Conservation (phyloP, 2,888 invertebrate species). For the Xestia xanthographa region DNA sequence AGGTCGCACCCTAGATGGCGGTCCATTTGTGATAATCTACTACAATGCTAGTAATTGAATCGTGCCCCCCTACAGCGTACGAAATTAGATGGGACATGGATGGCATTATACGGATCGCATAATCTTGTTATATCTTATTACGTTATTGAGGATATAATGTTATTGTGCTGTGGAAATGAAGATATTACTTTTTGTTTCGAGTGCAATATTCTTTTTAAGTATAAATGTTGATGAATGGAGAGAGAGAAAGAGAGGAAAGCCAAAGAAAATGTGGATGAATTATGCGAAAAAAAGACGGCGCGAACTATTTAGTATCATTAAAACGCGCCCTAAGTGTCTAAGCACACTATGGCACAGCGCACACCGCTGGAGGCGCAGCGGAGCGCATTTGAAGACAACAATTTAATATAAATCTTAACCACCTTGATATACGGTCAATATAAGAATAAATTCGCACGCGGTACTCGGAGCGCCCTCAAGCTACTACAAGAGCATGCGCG, state of each 20-base stretch:
- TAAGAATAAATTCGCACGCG: too few relatives aligned
- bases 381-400: too few relatives aligned
- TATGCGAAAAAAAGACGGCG: neutral
- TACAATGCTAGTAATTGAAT: constrained; percentile 71
- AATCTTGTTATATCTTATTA: constrained; percentile 20
- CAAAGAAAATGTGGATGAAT: neutral
- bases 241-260: too few relatives aligned
- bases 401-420: too few relatives aligned
- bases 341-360: too few relatives aligned
- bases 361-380: too few relatives aligned
- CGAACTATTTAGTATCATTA: too few relatives aligned
- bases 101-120: constrained; percentile 10
- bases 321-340: too few relatives aligned
- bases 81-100: constrained; percentile 62
- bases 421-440: too few relatives aligned
- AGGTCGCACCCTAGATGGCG: constrained; percentile 44
- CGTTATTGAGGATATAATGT: neutral
- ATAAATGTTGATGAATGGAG: neutral
- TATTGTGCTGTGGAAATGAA: constrained; percentile 4
- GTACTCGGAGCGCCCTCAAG: too few relatives aligned
- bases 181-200: neutral
- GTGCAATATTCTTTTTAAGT: too few relatives aligned
- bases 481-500: too few relatives aligned
- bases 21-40: constrained; percentile 47
- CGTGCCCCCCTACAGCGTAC: constrained; percentile 64